Percentiles rank a stretch among this genome's conserved stretches.
Conservation (phyloP, 2,888 invertebrate species). For the Plemyria rubiginata region DNA sequence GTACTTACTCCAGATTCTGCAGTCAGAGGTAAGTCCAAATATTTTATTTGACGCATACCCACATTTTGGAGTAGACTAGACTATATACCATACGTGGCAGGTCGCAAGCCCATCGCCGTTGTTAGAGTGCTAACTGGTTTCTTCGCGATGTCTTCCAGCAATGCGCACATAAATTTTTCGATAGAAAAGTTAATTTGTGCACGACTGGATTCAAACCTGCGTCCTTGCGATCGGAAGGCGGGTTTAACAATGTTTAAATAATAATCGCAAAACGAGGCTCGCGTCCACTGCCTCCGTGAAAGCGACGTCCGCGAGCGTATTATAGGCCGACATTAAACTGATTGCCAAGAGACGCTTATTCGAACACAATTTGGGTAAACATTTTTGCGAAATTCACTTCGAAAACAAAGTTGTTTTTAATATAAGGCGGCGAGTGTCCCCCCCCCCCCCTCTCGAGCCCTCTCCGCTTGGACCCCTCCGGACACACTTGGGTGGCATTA, state of each 20-base stretch:
- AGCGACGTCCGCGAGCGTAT: constrained; percentile 37
- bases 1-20: no score
- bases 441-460: background rate
- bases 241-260: background rate
- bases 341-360: constrained; percentile 41
- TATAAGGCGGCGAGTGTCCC: constrained; percentile 20
- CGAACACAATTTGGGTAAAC: constrained; percentile 42
- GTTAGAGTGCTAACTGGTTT: no score
- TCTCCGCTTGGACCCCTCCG: background rate
- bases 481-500: constrained; percentile 31
- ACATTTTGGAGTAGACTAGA: no score
- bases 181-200: no score
- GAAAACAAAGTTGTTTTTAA: constrained; percentile 38
- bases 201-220: no score
- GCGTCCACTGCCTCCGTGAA: constrained; percentile 17
- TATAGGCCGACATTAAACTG: constrained; percentile 35
- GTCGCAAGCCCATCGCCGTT: no score
- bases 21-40: no score
- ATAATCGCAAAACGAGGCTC: constrained; percentile 12
- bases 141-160: no score
- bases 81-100: no score
- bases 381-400: constrained; percentile 35
- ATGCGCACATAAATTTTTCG: no score
- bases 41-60: no score
- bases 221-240: no score